Base-by-base conservation (phyloP, 2,888 invertebrate species). In the Hirtodrosophila cameraria region DNA sequence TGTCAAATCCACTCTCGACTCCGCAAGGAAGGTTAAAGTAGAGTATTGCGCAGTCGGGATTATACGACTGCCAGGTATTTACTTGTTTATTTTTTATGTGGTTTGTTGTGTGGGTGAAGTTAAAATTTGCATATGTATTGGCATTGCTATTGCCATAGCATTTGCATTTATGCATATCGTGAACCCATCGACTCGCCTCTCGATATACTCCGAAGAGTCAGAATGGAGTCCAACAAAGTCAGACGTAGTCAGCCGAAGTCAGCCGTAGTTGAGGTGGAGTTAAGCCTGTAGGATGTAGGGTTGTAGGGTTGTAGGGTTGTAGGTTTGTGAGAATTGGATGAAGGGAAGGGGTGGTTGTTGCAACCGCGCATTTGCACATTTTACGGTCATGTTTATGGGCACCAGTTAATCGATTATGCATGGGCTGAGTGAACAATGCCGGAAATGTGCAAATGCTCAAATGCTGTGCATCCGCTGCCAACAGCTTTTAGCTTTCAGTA, bases 371-470 rank as follows among this genome's bases (percentile, higher is more conserved):
- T 79, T 82, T 79, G 82, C 82, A 78, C 79, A 79, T 79, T 79
- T 79, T 72, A 82, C 79, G 79, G 79, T 82, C 79, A 71, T 79
- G 82, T 79, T 79, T 82, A 79, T 79, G 79, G 74, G 76, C 65
- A 64, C 65, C 71, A 82, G 79, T 79, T 79, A 79, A 79, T 79
- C 79, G 79, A 79, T 79, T 79, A 79, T 79, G 82, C 79, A 74
- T 71, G 83, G 79, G 65, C 80, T 74, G 83, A 79, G 76, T 79
- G 79, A 79, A 71, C 79, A 82, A 79, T 74, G 64, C 76, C 79
- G 79, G 79, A 79, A 79, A 79, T 82, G 79, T 79, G 79, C 82
- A 69, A 69, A 69, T 69, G 68, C 68, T 68, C 66, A 79, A 79
- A 79, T 74, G 80, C 75, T 68, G 79, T 60, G 76, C 67, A 71